phyloP scores from a whole-genome alignment of 1,140 invertebrate species.

The Euglossa dilemma region DNA sequence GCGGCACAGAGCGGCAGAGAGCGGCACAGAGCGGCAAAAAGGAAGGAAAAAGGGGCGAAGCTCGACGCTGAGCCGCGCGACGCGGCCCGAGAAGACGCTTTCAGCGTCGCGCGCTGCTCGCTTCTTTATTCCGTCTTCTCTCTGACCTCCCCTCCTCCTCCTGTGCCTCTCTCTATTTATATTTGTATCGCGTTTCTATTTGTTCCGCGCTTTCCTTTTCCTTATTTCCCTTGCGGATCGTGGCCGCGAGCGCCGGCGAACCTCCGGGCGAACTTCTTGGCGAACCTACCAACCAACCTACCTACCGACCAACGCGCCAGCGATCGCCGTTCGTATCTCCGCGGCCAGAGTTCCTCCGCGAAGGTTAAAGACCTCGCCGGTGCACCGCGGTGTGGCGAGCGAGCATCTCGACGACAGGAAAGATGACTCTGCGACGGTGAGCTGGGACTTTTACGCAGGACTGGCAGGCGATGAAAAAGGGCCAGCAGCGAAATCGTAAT shows the following conservation, averaged over 20 bases:
- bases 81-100: conserved; percentile 4
- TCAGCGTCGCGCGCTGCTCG: neutral
- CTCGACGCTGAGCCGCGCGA: neutral
- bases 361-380: conserved; percentile 47
- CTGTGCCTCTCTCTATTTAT: conserved; percentile 36
- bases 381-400: conserved; percentile 11
- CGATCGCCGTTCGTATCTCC: conserved; percentile 34
- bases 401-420: conserved; percentile 21
- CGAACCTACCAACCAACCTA: too few species aligned
- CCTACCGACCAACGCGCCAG: too few species aligned
- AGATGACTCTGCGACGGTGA: conserved; percentile 10
- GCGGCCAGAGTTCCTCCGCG: conserved; percentile 29
- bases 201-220: conserved; percentile 46
- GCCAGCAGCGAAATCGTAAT: conserved; percentile 14
- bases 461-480: neutral
- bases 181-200: conserved; percentile 55
- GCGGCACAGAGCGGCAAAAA: neutral
- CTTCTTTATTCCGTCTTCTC: neutral
- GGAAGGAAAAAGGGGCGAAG: neutral
- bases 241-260: conserved; percentile 14
- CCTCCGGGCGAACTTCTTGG: too few species aligned
- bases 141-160: neutral
- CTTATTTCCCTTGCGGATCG: conserved; percentile 55
- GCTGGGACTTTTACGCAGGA: neutral
- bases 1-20: too few species aligned